These are phyloP conservation scores for Ectemnius continuus DNA, from an alignment of 2,888 invertebrate genomes.

Conservation along the genomic window DNA sequence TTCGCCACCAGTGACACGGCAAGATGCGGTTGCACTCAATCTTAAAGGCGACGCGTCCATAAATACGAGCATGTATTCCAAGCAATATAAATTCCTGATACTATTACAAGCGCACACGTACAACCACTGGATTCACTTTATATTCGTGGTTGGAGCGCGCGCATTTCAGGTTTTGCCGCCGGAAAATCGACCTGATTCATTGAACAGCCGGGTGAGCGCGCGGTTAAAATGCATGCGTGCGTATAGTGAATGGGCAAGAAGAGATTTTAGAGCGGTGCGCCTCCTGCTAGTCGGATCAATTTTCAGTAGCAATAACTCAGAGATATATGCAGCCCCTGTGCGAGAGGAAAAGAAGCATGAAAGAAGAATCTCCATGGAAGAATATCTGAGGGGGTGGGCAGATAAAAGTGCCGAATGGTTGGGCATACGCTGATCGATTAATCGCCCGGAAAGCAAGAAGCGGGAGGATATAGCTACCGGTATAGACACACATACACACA, in stretches of 20 bases:
- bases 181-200: slow-evolving; percentile 21
- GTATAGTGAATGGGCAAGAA: too few relatives aligned
- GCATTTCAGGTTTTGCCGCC: not conserved
- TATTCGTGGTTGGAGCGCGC: not conserved
- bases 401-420: not conserved
- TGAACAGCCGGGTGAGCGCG: not conserved
- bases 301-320: too few relatives aligned
- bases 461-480: not conserved
- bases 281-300: too few relatives aligned
- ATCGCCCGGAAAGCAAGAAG: slow-evolving; percentile 2
- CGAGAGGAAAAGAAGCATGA: too few relatives aligned
- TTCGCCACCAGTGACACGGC: not conserved
- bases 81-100: not conserved
- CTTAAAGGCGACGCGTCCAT: slow-evolving; percentile 4
- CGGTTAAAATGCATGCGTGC: too few relatives aligned
- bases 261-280: too few relatives aligned
- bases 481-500: not conserved
- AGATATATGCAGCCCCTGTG: too few relatives aligned
- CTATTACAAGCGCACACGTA: not conserved
- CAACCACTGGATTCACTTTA: not conserved
- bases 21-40: slow-evolving; percentile 19
- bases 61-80: slow-evolving; percentile 5
- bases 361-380: too few relatives aligned
- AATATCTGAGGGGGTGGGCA: too few relatives aligned
- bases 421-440: not conserved